Percentiles rank a stretch among this genome's conserved stretches.
Evolutionary conservation across 2,888 invertebrate species (phyloP).

Genomic region (Hypomecis punctinalis): DNA sequence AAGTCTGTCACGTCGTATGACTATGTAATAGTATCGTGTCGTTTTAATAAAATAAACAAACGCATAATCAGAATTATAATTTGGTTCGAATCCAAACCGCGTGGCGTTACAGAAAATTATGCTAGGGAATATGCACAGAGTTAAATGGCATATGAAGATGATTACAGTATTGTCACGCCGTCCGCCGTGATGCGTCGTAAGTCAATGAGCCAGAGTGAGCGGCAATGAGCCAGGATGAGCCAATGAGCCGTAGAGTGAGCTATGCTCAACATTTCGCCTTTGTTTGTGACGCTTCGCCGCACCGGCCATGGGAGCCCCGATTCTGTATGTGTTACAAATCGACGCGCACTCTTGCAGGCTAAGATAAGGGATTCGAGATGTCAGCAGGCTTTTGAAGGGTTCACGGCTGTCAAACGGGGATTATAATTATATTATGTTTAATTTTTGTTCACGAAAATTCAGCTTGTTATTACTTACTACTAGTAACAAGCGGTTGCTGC

Average conservation of each 20-base stretch:
- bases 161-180: too few species aligned
- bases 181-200: background rate
- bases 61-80: too few species aligned
- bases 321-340: constrained; percentile 7
- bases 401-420: background rate
- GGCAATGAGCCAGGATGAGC: constrained; percentile 6
- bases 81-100: too few species aligned
- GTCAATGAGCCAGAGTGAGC: constrained; percentile 1
- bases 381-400: background rate
- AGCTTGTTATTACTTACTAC: too few species aligned
- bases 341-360: constrained; percentile 9
- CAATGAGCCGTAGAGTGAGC: constrained; percentile 9
- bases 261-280: constrained; percentile 14
- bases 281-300: constrained; percentile 27
- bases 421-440: background rate
- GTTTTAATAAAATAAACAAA: too few species aligned
- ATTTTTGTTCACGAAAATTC: too few species aligned
- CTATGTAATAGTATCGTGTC: too few species aligned
- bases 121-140: too few species aligned
- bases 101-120: too few species aligned
- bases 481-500: too few species aligned
- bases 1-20: too few species aligned
- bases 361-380: constrained; percentile 2
- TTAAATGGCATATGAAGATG: too few species aligned
- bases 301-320: constrained; percentile 1